Base-by-base conservation (phyloP, 2,797 vertebrate genomes). In the Sebastes ruberrimus region DNA sequence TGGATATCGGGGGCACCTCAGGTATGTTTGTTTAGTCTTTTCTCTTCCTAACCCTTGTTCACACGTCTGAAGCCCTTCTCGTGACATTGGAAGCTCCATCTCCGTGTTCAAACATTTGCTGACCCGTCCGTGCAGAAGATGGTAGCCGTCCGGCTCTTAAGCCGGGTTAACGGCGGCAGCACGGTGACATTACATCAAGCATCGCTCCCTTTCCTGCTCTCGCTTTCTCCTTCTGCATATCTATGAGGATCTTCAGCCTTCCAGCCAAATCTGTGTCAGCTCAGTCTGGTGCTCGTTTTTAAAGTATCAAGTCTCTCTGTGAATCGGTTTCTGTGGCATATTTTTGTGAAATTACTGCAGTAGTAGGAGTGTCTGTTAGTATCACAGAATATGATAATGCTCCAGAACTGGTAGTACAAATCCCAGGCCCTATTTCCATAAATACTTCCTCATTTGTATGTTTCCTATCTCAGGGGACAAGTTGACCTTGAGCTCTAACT, bases 1-100 rank as follows among this genome's bases (percentile, higher is more conserved):
- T 99, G 98, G 98, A 99, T 93, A 99, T 99, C 46, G 98, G 98
- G 77, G 98, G 98, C 87, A 99, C 98, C 7, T 99, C 98, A 97
- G 98, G 98, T 99, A 95, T 79, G 52, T 86, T 91, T 85, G 78
- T 71, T 69, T n/a, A 74, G 53, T 78, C 67, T 59, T 86, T 62
- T 67, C 74, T 60, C 27, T 63, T 52, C 69, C 46, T 61, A 63
- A 59, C 74, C 72, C 62, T 57, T 30, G 28, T 33, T 65, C 62
- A 35, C 59, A 57, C 10, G 10, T 38, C 49, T 56, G 28, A 61
- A 52, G 69, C 18, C 46, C 65, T 63, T 74, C 60, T 79, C 32
- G 5, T 76, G 71, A 83, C 84, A 76, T 56, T 60, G 35, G 56
- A 57, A 71, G 80, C 80, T 75, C 35, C 2, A 16, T 74, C 69